Evolutionary conservation across 2,888 invertebrate species (phyloP), one percentile per base, ranked within the genome.

Genomic region (Brassicogethes aeneus): DNA sequence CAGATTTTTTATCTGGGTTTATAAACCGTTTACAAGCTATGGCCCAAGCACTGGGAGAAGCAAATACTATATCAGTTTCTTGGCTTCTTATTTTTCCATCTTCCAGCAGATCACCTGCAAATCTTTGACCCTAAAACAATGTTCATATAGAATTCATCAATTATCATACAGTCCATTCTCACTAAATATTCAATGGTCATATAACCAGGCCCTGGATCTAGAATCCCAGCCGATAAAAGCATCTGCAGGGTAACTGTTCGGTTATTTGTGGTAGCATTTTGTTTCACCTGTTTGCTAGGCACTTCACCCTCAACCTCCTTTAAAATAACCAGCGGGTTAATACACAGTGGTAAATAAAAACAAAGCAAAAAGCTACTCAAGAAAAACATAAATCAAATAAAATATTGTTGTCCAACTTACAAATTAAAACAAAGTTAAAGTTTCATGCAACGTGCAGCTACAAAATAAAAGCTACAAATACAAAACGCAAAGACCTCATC

Each of bases 181-280:
- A 87, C 89, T 76, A 92, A 73, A 70, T 92, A 92, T 65, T 92
- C 91, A 56, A 92, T 86, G 37, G 90, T 85, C 82, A 93, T 84
- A 39, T 83, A 75, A 32, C 85, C 86, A 60, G 79, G 80, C 32
- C 90, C 91, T 34, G 91, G 83, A 58, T 85, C 80, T 45, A 92
- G 72, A 61, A 92, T 82, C 62, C 86, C 85, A 40, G 90, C 90
- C 53, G 83, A 79, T 61, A 93, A 72, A 35, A 93, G 71, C 79
- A 89, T 92, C 66, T 86, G 86, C 47, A 93, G 70, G 7, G 91
- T 91, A 12, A 92, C 85, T 45, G 82, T 81, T 38, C 59, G 51
- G 30, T 57, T 54, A 39, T 50, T 57, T 1, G 49, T 54, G 17
- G 60, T 60, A 39, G 54, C 47, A 41, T 52, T 53, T 43, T 51